Evolutionary conservation across 2,888 invertebrate species (phyloP), one percentile per base, ranked within the genome.

Genomic region (Pelosia muscerda): DNA sequence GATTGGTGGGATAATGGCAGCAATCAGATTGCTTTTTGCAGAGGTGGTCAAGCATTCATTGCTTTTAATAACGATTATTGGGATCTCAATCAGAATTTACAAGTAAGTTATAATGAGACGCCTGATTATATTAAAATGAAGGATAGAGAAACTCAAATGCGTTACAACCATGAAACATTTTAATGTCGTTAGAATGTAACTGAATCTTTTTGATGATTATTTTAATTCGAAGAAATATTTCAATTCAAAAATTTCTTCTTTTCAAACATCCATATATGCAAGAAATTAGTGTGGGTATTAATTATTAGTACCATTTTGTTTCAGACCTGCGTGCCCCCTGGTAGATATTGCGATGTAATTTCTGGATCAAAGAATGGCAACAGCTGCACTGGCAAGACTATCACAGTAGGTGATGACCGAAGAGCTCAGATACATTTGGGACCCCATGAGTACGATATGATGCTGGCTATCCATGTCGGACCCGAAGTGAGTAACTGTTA

Each of bases 271-370:
- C 10, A 31, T 1, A 13, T 13, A 13, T 2, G 4, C 6, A 28
- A 34, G 19, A 9, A n/a, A 49, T 19, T 15, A n/a, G 49, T n/a
- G 2, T 28, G n/a, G n/a, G n/a, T n/a, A n/a, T n/a, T n/a, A 23
- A 6, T 13, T 19, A 38, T 15, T 25, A 38, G 19, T 26, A 15
- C 11, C 11, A 2, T 25, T 59, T 63, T 66, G 26, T 81, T 87
- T 13, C 88, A 96, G 90, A 97, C 97, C 2, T 96, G 96, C 69
- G 94, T 98, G 42, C 96, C 97, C 0, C 93, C 96, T 59, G 98
- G 98, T 23, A 93, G 80, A 0, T 98, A 98, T 90, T 98, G 98
- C 87, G 98, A 98, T 89, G 95, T 98, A 25, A 97, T 98, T 76
- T 97, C 97, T 19, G 98, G 98, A 0, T 88, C 91, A 23, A 92